phyloP scores from a whole-genome alignment of 2,888 invertebrate genomes.

The Fragum whitleyi region DNA sequence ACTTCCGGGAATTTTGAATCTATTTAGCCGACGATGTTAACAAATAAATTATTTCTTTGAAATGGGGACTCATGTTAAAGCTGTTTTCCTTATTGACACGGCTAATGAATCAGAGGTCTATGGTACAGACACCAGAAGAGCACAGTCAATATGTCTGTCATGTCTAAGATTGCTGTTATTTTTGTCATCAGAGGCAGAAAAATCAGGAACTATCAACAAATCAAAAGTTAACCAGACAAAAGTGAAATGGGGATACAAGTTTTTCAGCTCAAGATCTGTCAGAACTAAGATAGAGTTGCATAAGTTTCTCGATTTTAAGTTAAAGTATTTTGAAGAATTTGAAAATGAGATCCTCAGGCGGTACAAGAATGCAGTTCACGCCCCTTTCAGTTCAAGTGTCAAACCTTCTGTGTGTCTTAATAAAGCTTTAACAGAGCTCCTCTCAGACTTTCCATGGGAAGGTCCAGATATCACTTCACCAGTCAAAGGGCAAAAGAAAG shows the following conservation, averaged over 20 bases:
- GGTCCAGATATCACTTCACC: constrained; percentile 76
- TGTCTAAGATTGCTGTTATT: constrained; percentile 70
- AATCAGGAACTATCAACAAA: constrained; percentile 36
- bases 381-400: not conserved
- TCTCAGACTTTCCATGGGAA: constrained; percentile 80
- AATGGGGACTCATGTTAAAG: constrained; percentile 41
- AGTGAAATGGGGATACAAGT: constrained; percentile 78
- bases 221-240: constrained; percentile 48
- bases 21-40: constrained; percentile 12
- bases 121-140: constrained; percentile 29
- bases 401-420: constrained; percentile 47
- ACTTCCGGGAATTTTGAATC: constrained; percentile 49
- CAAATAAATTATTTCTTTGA: not conserved
- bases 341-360: constrained; percentile 72
- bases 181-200: constrained; percentile 55
- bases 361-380: constrained; percentile 40
- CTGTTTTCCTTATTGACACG: constrained; percentile 74
- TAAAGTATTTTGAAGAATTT: constrained; percentile 78
- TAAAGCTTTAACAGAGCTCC: constrained; percentile 74
- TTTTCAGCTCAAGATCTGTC: constrained; percentile 69
- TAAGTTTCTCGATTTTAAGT: constrained; percentile 72
- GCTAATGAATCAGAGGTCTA: constrained; percentile 28
- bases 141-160: constrained; percentile 68
- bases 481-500: constrained; percentile 62
- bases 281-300: constrained; percentile 64